Base-by-base conservation (phyloP, 2,797 vertebrate species). In the Gymnoscopelus microlampas region DNA sequence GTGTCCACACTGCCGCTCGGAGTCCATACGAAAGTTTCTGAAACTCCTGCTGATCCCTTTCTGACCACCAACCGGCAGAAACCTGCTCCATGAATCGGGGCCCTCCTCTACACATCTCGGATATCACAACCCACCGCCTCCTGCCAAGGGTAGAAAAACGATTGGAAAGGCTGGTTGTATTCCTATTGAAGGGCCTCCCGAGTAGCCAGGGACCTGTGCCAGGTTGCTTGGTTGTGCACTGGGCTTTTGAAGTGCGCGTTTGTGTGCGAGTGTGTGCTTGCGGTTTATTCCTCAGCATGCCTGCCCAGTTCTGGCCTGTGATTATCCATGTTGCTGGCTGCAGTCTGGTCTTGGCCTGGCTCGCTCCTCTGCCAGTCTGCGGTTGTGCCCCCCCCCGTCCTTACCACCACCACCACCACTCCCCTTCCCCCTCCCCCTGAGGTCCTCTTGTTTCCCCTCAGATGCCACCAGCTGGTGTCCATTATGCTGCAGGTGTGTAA, bases 381-480 rank as follows among this genome's bases (percentile, higher is more conserved):
- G 73, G 66, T 60, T 64, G 14, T 66, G 58, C 65, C n/a, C n/a
- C 19, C 51, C 3, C 32, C 19, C 23, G n/a, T n/a, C 3, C 53
- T 19, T 29, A 29, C 60, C 35, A 11, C n/a, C 15, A 15, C 3
- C 10, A 7, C 44, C 13, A 29, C 50, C 12, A 2, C 10, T 48
- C 63, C 51, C 29, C 55, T 39, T 32, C 59, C 68, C 65, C 58
- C 64, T 29, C 6, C 60, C 60, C 50, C 60, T 26, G 13, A 72
- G 73, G 68, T 68, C 48, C 66, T 77, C 61, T 70, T 70, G 44
- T 74, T 66, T n/a, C 69, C 57, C 75, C 79, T 80, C 86, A 88
- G 87, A 87, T 85, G 84, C 74, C 85, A 84, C 88, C 86, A 90
- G 91, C 91, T 93, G 91, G 86, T 88, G 79, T 87, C 79, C 77